Percentiles rank a stretch among this genome's conserved stretches.
phyloP scores from a whole-genome alignment of 2,888 invertebrate genomes.

The Adelognathus sp. region DNA sequence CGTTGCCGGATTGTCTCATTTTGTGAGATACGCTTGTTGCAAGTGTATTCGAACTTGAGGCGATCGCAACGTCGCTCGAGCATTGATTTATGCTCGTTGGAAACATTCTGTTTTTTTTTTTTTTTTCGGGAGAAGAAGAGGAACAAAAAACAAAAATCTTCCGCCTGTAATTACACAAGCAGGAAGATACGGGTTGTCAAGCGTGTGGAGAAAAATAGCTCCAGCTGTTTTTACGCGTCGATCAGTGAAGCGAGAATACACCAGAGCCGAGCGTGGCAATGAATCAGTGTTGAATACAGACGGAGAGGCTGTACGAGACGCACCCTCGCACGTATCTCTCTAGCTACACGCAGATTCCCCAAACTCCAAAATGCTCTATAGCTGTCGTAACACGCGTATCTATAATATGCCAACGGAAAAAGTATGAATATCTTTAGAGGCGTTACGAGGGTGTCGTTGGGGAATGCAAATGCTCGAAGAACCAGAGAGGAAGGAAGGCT shows the following conservation, averaged over 20 bases:
- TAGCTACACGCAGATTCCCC: slow-evolving; percentile 4
- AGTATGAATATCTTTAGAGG: slow-evolving; percentile 67
- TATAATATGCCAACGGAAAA: slow-evolving; percentile 53
- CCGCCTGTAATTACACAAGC: not conserved
- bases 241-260: slow-evolving; percentile 38
- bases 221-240: slow-evolving; percentile 47
- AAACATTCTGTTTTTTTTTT: too few relatives aligned
- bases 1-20: too few relatives aligned
- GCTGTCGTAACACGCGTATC: slow-evolving; percentile 12
- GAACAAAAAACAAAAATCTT: not conserved
- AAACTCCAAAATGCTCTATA: slow-evolving; percentile 13
- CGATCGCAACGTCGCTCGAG: too few relatives aligned
- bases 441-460: slow-evolving; percentile 44
- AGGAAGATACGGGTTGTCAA: not conserved
- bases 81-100: too few relatives aligned
- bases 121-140: too few relatives aligned
- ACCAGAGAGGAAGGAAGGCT: slow-evolving; percentile 20
- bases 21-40: too few relatives aligned
- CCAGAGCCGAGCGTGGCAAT: slow-evolving; percentile 48
- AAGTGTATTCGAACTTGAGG: too few relatives aligned
- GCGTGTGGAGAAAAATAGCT: slow-evolving; percentile 17
- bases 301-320: slow-evolving; percentile 26
- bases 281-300: slow-evolving; percentile 47
- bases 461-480: slow-evolving; percentile 55
- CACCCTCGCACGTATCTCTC: slow-evolving; percentile 6